Conservation (phyloP, 2,888 invertebrate species). For the Cantharis nigra region DNA sequence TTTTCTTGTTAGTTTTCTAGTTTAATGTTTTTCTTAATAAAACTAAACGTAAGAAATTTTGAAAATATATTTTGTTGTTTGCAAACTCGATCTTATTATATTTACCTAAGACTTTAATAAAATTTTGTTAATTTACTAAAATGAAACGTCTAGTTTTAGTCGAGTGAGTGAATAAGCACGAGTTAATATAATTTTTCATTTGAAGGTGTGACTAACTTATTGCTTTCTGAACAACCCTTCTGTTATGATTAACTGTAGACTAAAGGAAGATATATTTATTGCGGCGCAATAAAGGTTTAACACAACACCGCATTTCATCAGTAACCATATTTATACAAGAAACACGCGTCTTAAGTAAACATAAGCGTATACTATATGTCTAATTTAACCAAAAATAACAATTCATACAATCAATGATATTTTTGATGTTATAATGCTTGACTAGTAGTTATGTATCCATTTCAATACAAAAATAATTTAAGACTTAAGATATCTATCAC, state of each 20-base stretch:
- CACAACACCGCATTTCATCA: conserved; percentile 47
- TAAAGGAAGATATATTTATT: conserved; percentile 42
- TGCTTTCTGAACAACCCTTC: conserved; percentile 29
- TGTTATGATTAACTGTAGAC: conserved; percentile 39
- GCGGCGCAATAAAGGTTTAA: conserved; percentile 49
- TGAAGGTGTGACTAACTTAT: neutral
- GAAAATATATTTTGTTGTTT: neutral
- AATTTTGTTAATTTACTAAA: neutral
- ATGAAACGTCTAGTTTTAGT: neutral
- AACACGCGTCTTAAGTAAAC: conserved; percentile 48
- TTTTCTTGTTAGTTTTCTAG: neutral
- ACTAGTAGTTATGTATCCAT: too few species aligned
- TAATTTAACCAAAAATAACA: conserved; percentile 28
- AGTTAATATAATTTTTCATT: neutral
- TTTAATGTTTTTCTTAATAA: neutral
- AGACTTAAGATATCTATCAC: too few species aligned
- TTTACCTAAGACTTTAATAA: neutral
- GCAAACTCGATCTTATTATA: neutral
- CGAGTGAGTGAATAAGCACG: neutral
- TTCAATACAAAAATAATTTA: too few species aligned
- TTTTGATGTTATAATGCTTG: neutral
- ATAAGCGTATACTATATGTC: conserved; percentile 31
- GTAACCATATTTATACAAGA: conserved; percentile 48
- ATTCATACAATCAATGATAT: conserved; percentile 11
- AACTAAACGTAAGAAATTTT: neutral